Conservation (phyloP, 2,797 vertebrate genomes). For the Enteromius afrohamiltoni region DNA sequence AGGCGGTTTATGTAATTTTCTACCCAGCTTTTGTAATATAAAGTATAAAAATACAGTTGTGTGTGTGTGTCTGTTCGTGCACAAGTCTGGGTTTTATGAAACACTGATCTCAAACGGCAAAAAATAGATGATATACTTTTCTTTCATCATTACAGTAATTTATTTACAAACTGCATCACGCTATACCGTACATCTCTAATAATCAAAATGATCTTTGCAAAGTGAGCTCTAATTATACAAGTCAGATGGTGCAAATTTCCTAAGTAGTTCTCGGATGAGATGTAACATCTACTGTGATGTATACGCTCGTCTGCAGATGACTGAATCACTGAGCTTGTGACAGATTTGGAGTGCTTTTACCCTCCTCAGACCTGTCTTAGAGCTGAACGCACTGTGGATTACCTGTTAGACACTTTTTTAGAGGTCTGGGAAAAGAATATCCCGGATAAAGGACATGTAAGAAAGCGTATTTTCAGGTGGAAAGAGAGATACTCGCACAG, state of each 20-base stretch:
- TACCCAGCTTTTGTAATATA: slow-evolving; percentile 47
- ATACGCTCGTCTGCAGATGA: not conserved
- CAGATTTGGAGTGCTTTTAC: slow-evolving; percentile 28
- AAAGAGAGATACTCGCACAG: slow-evolving; percentile 26
- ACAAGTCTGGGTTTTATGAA: slow-evolving; percentile 26
- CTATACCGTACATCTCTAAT: slow-evolving; percentile 3
- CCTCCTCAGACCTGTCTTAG: slow-evolving; percentile 17
- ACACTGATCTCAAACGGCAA: slow-evolving; percentile 29
- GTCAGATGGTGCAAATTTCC: slow-evolving; percentile 23
- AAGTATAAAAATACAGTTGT: slow-evolving; percentile 32
- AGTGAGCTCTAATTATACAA: slow-evolving; percentile 14
- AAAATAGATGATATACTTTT: slow-evolving; percentile 16
- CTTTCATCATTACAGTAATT: slow-evolving; percentile 5
- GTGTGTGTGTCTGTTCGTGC: slow-evolving; percentile 32
- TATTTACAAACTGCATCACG: slow-evolving; percentile 25
- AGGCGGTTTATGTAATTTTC: slow-evolving; percentile 50
- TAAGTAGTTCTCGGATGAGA: slow-evolving; percentile 1
- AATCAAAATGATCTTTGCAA: slow-evolving; percentile 3
- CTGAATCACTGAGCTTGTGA: slow-evolving; percentile 20
- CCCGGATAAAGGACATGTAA: slow-evolving; percentile 41
- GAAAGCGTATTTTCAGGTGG: slow-evolving; percentile 4
- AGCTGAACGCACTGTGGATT: slow-evolving; percentile 33
- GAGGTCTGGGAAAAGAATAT: slow-evolving; percentile 18
- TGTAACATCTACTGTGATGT: slow-evolving; percentile 24
- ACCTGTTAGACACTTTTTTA: not conserved